Evolutionary conservation across 64 coral and sea anemone species (phyloP), one percentile per base, ranked within the genome.

Genomic region (Astreopora myriophthalma): DNA sequence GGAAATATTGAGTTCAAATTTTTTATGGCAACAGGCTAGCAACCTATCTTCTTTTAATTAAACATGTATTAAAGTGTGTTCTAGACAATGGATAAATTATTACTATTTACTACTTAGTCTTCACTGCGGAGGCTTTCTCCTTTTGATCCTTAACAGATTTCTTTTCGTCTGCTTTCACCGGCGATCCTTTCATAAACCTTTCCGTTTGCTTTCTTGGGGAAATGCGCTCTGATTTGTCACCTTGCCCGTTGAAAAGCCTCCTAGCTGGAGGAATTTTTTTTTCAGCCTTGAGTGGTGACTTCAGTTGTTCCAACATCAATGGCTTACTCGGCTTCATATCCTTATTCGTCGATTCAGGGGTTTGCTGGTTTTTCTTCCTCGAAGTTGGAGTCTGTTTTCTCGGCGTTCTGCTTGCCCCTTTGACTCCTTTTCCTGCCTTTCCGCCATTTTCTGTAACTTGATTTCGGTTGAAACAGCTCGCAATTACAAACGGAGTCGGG

Each of bases 381-480:
- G 34, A 32, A 39, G 79, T 36, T 1, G 20, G 30, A 65, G 35
- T 64, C 34, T 16, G 32, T 64, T 83, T 83, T 20, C 57, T 83
- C 2, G 79, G 57, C 9, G 57, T 13, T 38, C 57, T 22, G 10
- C 34, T 63, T 2, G 7, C 22, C 1, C 10, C 20, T 11, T 39
- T 83, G 38, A 27, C 25, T 61, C 62, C 65, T 58, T 2, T 48
- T 9, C 73, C 29, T 3, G 77, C 89, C 9, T 10, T 88, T 1
- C 32, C 75, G 12, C 33, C 36, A 0, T n/a, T 73, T 0, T 88
- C 34, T 37, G 24, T 71, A 7, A 89, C 71, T 22, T 98, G 93
- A 39, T 69, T 86, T 73, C 90, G 88, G 48, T 98, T 98, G 51
- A 98, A 98, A 28, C 96, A 98, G 38, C 96, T 95, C 23, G 93